Evolutionary conservation across 2,888 invertebrate genomes (phyloP).

Genomic region (Lamproptera curius): DNA sequence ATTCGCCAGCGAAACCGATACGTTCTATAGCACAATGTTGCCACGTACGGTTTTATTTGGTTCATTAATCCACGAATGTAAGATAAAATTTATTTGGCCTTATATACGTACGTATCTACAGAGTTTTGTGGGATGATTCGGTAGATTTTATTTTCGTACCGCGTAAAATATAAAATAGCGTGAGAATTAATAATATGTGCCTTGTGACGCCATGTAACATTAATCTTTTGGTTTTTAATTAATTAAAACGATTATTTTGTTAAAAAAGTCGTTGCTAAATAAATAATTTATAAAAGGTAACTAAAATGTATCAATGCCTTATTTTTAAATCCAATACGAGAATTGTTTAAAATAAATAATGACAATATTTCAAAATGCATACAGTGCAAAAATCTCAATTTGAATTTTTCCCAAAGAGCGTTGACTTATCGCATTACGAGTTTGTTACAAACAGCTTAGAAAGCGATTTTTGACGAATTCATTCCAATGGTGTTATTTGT

Average conservation of each 20-base stretch:
- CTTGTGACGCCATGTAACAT: no score
- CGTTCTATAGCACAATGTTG: slow-evolving; percentile 17
- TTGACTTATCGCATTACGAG: not conserved
- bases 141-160: slow-evolving; percentile 8
- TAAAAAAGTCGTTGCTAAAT: no score
- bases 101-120: no score
- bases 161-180: slow-evolving; percentile 12
- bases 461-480: slow-evolving; percentile 14
- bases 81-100: slow-evolving; percentile 16
- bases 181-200: no score
- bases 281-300: no score
- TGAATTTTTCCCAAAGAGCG: slow-evolving; percentile 2
- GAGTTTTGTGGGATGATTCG: no score
- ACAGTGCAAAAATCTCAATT: slow-evolving; percentile 11
- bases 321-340: no score
- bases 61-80: slow-evolving; percentile 13
- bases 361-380: not conserved
- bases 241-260: no score
- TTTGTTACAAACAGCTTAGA: slow-evolving; percentile 12
- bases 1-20: slow-evolving; percentile 9
- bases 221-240: no score
- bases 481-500: slow-evolving; percentile 10
- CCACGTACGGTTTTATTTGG: slow-evolving; percentile 11
- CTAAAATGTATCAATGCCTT: no score
- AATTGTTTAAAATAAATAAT: no score